Conservation (phyloP, 2,797 vertebrate species). For the Argya squamiceps region DNA sequence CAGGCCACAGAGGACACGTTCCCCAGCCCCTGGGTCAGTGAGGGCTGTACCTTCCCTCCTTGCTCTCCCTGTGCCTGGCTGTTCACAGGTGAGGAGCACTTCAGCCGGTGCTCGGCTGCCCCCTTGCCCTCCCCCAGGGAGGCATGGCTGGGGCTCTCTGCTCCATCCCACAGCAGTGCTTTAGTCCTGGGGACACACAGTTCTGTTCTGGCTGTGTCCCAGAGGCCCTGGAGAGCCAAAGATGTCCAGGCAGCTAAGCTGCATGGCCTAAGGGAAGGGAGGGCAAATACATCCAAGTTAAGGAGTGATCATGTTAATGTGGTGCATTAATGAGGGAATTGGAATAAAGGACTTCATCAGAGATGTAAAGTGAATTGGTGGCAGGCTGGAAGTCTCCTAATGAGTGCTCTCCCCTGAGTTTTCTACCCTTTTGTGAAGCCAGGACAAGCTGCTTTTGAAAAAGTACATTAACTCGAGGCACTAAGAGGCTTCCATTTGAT, state of each 20-base stretch:
- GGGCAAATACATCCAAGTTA: background rate
- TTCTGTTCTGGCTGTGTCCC: background rate
- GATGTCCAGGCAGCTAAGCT: background rate
- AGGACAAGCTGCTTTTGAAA: background rate
- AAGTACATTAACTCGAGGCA: background rate
- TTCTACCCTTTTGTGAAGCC: background rate
- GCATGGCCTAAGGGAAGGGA: background rate
- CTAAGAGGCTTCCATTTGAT: background rate
- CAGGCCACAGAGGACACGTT: background rate
- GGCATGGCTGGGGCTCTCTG: background rate
- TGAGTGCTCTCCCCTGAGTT: background rate
- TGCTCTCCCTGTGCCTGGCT: background rate
- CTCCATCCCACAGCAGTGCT: background rate
- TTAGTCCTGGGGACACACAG: background rate
- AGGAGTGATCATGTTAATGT: background rate
- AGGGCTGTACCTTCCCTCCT: background rate
- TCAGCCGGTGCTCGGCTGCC: fast-evolving
- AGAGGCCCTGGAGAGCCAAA: background rate
- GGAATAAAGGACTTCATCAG: background rate
- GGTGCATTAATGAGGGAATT: background rate
- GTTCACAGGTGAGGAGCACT: background rate
- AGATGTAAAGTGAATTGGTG: background rate
- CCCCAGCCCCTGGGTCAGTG: background rate
- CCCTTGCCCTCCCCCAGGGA: background rate
- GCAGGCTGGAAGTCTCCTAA: conserved; percentile 5